Evolutionary conservation across 2,888 invertebrate species (phyloP).

Genomic region (Plusia festucae): DNA sequence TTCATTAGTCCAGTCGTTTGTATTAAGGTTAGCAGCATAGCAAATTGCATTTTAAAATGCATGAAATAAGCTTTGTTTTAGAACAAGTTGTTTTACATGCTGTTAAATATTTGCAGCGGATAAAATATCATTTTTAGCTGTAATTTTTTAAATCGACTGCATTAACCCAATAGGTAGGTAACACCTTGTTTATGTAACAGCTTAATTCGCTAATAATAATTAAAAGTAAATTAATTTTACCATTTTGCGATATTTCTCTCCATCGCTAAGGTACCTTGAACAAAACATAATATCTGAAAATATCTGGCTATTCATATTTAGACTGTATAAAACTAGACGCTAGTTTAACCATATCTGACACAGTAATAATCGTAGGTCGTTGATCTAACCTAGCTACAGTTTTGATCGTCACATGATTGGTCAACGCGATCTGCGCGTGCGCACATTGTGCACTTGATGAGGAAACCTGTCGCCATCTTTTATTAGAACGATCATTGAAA

Average conservation of each 20-base stretch:
- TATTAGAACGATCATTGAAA: constrained; percentile 41
- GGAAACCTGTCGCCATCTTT: constrained; percentile 65
- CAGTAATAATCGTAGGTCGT: constrained; percentile 66
- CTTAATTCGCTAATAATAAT: too few species aligned
- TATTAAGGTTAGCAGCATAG: constrained; percentile 4
- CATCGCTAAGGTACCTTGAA: neutral
- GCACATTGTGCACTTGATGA: constrained; percentile 61
- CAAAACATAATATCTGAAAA: neutral
- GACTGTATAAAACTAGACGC: constrained; percentile 42
- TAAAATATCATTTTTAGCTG: too few species aligned
- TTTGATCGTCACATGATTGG: constrained; percentile 41
- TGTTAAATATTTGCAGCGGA: neutral
- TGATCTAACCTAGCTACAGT: constrained; percentile 62
- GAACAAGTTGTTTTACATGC: neutral
- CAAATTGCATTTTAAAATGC: constrained; percentile 1
- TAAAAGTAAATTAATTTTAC: too few species aligned
- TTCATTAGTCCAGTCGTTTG: constrained; percentile 1
- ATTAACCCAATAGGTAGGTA: too few species aligned
- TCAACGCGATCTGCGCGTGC: constrained; percentile 35
- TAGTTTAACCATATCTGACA: constrained; percentile 57
- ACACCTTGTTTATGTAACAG: too few species aligned
- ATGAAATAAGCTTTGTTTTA: neutral
- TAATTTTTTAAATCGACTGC: too few species aligned
- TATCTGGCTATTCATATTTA: neutral
- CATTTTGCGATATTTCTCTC: too few species aligned